Evolutionary conservation across 2,888 invertebrate genomes (phyloP).

Genomic region (Cosmia trapezina): DNA sequence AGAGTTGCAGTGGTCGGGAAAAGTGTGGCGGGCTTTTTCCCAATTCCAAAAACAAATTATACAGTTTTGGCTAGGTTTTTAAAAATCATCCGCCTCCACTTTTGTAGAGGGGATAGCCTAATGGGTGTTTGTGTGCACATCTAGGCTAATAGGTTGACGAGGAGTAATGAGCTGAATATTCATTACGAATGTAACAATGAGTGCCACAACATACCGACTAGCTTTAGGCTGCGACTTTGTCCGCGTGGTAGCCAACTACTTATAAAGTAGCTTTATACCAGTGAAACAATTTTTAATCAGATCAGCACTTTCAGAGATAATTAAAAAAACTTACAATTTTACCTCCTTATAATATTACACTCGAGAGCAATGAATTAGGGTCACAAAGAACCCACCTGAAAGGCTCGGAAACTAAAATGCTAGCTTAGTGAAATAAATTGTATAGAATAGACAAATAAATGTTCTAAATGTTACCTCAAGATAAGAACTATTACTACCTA

Average conservation of each 20-base stretch:
- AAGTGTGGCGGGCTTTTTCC: too few relatives aligned
- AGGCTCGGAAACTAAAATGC: too few relatives aligned
- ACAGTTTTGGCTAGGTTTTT: background rate
- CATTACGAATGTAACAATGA: constrained; percentile 7
- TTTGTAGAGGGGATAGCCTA: background rate
- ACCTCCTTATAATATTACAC: background rate
- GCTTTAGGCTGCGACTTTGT: background rate
- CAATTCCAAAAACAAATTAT: too few relatives aligned
- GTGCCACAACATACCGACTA: background rate
- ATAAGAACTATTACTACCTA: too few relatives aligned
- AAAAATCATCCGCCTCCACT: background rate
- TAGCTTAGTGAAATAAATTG: too few relatives aligned
- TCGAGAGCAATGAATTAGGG: too few relatives aligned
- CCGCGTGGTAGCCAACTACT: background rate
- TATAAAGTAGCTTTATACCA: background rate
- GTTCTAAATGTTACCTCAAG: too few relatives aligned
- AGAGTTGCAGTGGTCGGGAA: too few relatives aligned
- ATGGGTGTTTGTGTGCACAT: constrained; percentile 3
- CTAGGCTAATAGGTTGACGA: constrained; percentile 13
- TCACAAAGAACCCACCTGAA: too few relatives aligned
- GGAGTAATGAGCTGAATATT: constrained; percentile 25
- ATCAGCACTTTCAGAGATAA: background rate
- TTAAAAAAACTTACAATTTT: background rate
- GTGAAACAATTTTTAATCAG: too few relatives aligned
- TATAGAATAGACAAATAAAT: too few relatives aligned